Percentiles rank a stretch among this genome's conserved stretches.
Conservation (phyloP, 2,797 vertebrate genomes). For the Etheostoma perlongum region DNA sequence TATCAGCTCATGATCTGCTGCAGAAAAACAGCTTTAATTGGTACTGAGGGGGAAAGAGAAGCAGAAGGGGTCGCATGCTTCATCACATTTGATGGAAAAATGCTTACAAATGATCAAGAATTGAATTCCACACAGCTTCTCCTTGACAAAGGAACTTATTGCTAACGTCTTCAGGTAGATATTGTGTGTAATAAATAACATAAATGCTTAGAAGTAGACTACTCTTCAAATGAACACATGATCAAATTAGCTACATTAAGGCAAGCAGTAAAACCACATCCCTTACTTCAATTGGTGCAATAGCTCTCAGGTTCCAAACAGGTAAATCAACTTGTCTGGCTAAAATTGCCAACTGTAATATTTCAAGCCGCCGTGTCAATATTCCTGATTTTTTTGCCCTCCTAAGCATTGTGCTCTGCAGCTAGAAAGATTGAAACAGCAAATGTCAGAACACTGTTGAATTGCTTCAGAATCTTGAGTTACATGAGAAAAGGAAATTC, state of each 20-base stretch:
- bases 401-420: slow-evolving; percentile 38
- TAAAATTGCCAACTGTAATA: slow-evolving; percentile 34
- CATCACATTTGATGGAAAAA: slow-evolving; percentile 48
- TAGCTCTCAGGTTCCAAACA: slow-evolving; percentile 18
- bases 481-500: slow-evolving; percentile 53
- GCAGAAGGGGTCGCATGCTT: slow-evolving; percentile 58
- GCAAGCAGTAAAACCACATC: slow-evolving; percentile 12
- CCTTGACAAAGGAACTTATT: slow-evolving; percentile 20
- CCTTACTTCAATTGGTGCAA: not conserved
- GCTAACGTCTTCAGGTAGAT: slow-evolving; percentile 10
- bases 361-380: slow-evolving; percentile 52
- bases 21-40: slow-evolving; percentile 86
- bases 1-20: slow-evolving; percentile 76
- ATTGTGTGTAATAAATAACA: slow-evolving; percentile 26
- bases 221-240: slow-evolving; percentile 26
- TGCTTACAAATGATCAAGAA: slow-evolving; percentile 51
- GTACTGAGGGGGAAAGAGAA: slow-evolving; percentile 68
- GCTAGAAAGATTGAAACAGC: slow-evolving; percentile 39
- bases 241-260: slow-evolving; percentile 22
- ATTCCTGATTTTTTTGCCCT: slow-evolving; percentile 38
- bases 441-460: slow-evolving; percentile 45
- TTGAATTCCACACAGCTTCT: slow-evolving; percentile 33
- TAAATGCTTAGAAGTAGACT: not conserved
- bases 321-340: slow-evolving; percentile 41
- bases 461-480: slow-evolving; percentile 42